Evolutionary conservation across 2,113 vertebrate species (phyloP), one percentile per base, ranked within the genome.

Genomic region (Balaeniceps rex): DNA sequence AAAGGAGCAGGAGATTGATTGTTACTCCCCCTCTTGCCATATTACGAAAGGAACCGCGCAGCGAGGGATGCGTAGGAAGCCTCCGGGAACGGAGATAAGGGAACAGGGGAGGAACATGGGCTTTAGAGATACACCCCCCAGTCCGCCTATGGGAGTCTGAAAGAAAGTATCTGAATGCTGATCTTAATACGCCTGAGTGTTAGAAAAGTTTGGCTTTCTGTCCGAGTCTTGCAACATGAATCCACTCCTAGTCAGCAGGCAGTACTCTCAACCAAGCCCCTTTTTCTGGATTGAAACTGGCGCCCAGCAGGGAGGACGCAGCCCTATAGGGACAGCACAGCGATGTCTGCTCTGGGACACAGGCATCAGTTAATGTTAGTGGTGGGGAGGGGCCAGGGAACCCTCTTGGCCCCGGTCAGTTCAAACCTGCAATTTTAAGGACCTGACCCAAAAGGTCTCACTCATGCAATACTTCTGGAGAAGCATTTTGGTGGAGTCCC

Each of bases 21-120:
- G 77, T 94, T 10, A 28, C 61, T 91, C 63, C 70, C 61, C 69
- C 58, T 82, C 52, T 61, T 52, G 83, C 77, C 36, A 0, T 19
- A 29, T 22, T 49, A 55, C 3, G n/a, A 81, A 93, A 84, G 72
- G 83, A 80, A 42, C 22, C 0, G 0, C 0, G 0, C 28, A 55
- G 55, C 5, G 33, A 84, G 88, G 83, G 77, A 87, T 52, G 46
- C 0, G 0, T 52, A 61, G 71, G 83, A 70, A 66, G 74, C 81
- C 78, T 77, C 21, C 2, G 34, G 75, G 71, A 90, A 85, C 40
- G 78, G 84, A 91, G 78, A 93, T 91, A 93, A 83, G 42, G 83
- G 55, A 95, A 82, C 3, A 10, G 44, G 63, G n/a, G 44, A 80
- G 82, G 70, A 84, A 76, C 8, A 5, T 1, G 2, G 42, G 24